These are phyloP conservation scores for Petroica traversi DNA, from an alignment of 2,113 vertebrate genomes.

Conservation along the genomic window DNA sequence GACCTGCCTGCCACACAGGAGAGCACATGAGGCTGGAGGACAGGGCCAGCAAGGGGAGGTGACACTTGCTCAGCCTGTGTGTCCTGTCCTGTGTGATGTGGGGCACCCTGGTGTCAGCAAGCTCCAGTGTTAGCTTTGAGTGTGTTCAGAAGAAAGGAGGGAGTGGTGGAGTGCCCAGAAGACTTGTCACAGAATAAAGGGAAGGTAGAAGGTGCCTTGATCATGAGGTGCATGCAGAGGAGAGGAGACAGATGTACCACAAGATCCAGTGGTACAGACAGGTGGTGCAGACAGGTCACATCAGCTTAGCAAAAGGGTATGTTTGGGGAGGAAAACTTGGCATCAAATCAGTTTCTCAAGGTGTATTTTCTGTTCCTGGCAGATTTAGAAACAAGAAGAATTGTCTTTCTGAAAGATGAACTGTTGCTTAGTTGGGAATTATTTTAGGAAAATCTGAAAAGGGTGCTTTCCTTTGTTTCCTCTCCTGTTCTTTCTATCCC, in stretches of 20 bases:
- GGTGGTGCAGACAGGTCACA: not conserved
- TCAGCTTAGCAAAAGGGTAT: not conserved
- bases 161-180: not conserved
- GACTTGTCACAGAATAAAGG: not conserved
- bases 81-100: not conserved
- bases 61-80: accelerated
- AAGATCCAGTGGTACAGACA: not conserved
- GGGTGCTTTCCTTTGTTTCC: not conserved
- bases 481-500: not conserved
- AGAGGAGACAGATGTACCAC: not conserved
- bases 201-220: not conserved
- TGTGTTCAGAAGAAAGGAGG: not conserved
- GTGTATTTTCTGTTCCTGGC: not conserved
- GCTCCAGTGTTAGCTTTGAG: not conserved
- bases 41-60: accelerated
- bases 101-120: not conserved
- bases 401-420: not conserved
- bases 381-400: not conserved
- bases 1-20: not conserved
- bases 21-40: not conserved
- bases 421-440: not conserved
- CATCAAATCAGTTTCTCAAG: not conserved
- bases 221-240: accelerated
- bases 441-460: not conserved
- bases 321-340: not conserved